These are phyloP conservation scores for Acipenser transmontanus DNA, from an alignment of 2,797 vertebrate genomes.

Conservation along the genomic window DNA sequence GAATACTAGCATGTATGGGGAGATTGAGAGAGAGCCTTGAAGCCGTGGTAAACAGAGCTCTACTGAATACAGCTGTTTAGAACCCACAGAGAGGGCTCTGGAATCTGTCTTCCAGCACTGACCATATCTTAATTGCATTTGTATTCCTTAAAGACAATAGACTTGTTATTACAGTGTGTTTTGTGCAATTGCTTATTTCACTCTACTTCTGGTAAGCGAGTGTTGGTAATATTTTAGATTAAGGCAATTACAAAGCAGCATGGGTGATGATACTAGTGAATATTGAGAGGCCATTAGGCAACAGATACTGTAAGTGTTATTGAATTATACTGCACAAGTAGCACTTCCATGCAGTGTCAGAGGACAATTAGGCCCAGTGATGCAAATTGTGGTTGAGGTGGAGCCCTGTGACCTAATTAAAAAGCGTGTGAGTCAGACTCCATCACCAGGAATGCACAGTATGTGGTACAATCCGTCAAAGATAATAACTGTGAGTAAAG, in stretches of 20 bases:
- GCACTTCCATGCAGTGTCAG: background rate
- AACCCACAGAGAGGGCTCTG: background rate
- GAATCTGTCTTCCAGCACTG: background rate
- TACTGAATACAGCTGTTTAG: background rate
- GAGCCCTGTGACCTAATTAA: no score
- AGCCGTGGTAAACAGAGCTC: background rate
- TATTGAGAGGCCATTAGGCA: slow-evolving; percentile 3
- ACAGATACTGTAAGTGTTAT: background rate
- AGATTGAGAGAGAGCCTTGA: background rate
- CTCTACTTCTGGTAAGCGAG: background rate
- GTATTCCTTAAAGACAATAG: slow-evolving; percentile 8
- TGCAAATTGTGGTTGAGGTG: no score
- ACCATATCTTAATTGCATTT: slow-evolving; percentile 8
- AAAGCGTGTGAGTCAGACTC: no score
- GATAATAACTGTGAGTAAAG: no score
- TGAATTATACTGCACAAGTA: slow-evolving; percentile 1
- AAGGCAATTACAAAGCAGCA: slow-evolving; percentile 1
- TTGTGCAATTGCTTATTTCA: background rate
- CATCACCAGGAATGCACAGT: no score
- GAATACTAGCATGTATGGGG: no score
- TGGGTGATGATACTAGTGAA: background rate
- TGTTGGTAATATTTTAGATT: slow-evolving; percentile 5
- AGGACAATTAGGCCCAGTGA: background rate
- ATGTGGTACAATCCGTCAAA: no score
- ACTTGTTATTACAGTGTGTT: slow-evolving; percentile 2